A percentile compares a stretch with the other conserved stretches of the same genome.
phyloP scores from a whole-genome alignment of 2,888 invertebrate species.

The Cryptus armator region DNA sequence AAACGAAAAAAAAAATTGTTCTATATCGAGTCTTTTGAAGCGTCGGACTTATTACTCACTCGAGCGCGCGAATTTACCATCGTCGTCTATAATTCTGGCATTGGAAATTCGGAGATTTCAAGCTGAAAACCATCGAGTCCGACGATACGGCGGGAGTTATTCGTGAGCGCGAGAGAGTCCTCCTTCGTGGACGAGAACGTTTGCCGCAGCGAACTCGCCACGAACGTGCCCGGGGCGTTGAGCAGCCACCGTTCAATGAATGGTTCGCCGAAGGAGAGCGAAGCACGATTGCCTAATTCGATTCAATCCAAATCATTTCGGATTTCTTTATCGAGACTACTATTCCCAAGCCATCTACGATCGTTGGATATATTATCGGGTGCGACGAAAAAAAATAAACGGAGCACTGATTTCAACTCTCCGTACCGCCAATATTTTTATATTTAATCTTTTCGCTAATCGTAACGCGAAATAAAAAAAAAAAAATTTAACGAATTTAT shows the following conservation, averaged over 20 bases:
- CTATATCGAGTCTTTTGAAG: no score
- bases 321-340: conserved; percentile 55
- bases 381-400: background rate
- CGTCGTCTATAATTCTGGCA: background rate
- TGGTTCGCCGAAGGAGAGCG: conserved; percentile 77
- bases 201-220: conserved; percentile 68
- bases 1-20: no score
- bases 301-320: conserved; percentile 78
- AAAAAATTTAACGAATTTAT: background rate
- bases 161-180: background rate
- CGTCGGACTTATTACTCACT: no score
- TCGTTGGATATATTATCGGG: background rate
- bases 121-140: conserved; percentile 24
- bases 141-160: conserved; percentile 30
- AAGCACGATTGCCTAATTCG: conserved; percentile 78
- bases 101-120: conserved; percentile 42
- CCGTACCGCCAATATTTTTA: background rate
- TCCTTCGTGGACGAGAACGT: conserved; percentile 63
- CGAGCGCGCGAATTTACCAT: background rate
- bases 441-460: background rate
- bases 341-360: background rate
- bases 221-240: conserved; percentile 77
- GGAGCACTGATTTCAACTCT: background rate
- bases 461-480: background rate
- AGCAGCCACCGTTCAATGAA: conserved; percentile 80